Evolutionary conservation across 2,113 vertebrate genomes (phyloP).

Genomic region (Corvus hawaiiensis): DNA sequence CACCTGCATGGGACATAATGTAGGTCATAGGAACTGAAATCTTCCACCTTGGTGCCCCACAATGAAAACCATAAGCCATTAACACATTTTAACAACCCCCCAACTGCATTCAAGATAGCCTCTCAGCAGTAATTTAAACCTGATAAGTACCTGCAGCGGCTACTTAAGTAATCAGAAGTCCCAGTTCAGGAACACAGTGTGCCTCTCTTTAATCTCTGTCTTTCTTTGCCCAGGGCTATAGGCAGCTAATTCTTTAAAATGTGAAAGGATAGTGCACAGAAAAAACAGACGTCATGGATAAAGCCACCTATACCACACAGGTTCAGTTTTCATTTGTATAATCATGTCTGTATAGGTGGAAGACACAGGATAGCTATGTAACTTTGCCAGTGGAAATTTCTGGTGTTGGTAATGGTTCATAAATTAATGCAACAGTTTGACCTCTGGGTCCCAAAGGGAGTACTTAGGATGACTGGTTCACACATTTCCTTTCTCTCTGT

Average conservation of each 20-base stretch:
- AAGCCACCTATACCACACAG: background rate
- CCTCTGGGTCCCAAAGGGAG: fast-evolving
- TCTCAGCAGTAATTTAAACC: background rate
- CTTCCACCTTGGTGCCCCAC: background rate
- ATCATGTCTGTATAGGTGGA: background rate
- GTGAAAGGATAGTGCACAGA: background rate
- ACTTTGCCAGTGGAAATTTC: background rate
- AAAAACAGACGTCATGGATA: background rate
- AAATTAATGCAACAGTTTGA: background rate
- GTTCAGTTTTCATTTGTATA: background rate
- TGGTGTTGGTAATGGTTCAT: background rate
- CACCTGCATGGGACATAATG: background rate
- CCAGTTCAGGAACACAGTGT: background rate
- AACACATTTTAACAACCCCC: background rate
- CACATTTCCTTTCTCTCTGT: background rate
- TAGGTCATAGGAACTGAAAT: background rate
- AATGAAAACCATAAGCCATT: background rate
- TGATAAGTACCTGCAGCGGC: background rate
- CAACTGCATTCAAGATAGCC: background rate
- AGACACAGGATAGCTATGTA: background rate
- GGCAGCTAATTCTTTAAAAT: background rate
- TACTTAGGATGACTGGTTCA: background rate
- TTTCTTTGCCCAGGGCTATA: background rate
- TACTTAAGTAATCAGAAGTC: background rate
- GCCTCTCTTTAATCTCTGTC: background rate